These are phyloP conservation scores for Portevinia maculata DNA, from an alignment of 2,888 invertebrate species.

Conservation along the genomic window DNA sequence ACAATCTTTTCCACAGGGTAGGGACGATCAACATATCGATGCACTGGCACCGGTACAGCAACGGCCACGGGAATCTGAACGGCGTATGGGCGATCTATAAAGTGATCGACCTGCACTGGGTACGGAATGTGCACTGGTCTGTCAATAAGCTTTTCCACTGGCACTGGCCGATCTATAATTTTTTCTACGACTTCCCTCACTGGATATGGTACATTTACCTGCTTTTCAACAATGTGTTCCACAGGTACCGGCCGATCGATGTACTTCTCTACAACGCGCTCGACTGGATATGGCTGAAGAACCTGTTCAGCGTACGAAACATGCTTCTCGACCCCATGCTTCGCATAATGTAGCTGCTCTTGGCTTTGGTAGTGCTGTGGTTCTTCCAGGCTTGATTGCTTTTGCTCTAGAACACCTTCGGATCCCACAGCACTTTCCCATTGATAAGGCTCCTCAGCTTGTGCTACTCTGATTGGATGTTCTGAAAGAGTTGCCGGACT, in stretches of 20 bases:
- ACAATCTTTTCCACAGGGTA: conserved; percentile 81
- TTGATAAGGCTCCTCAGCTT: conserved; percentile 24
- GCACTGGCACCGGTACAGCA: conserved; percentile 83
- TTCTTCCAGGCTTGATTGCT: conserved; percentile 36
- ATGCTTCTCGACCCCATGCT: conserved; percentile 75
- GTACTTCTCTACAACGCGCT: conserved; percentile 84
- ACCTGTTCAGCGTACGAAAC: conserved; percentile 83
- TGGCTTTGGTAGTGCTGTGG: conserved; percentile 25
- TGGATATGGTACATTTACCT: conserved; percentile 84
- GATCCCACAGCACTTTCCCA: conserved; percentile 3
- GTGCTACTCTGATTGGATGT: conserved; percentile 49
- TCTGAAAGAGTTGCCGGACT: conserved; percentile 18
- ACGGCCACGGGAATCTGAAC: conserved; percentile 85
- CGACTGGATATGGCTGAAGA: conserved; percentile 83
- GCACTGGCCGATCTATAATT: conserved; percentile 79
- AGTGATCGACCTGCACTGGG: conserved; percentile 80
- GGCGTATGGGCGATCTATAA: conserved; percentile 83
- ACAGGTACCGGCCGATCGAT: conserved; percentile 78
- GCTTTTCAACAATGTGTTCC: conserved; percentile 84
- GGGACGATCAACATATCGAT: conserved; percentile 84
- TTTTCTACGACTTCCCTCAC: conserved; percentile 80
- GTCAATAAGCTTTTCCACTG: conserved; percentile 82
- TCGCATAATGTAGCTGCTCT: neutral
- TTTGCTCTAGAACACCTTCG: conserved; percentile 8
- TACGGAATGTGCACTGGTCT: conserved; percentile 83